Evolutionary conservation across 2,888 invertebrate species (phyloP).

Genomic region (Lasioglossum malachurum): DNA sequence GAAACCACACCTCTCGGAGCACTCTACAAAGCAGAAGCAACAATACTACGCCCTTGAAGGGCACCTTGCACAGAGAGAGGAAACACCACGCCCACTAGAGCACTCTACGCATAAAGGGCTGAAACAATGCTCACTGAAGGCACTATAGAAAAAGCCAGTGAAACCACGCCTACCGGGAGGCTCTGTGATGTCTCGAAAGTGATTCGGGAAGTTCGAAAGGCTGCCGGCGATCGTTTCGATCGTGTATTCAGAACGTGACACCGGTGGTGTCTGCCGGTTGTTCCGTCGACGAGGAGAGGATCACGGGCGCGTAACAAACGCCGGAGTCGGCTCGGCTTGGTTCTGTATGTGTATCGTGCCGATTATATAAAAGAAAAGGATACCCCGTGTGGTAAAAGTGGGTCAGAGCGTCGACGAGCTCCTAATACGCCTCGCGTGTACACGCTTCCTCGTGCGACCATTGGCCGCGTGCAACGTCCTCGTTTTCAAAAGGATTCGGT

Average conservation of each 20-base stretch:
- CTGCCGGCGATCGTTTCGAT: background rate
- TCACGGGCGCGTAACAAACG: conserved; percentile 29
- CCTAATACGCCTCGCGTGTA: conserved; percentile 33
- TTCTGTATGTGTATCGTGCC: background rate
- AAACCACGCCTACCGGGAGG: background rate
- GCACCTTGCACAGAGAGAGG: no score
- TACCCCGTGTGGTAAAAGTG: conserved; percentile 30
- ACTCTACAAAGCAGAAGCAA: background rate
- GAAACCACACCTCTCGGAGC: background rate
- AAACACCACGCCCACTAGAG: background rate
- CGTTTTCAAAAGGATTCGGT: conserved; percentile 39
- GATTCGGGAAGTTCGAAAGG: background rate
- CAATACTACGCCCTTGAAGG: background rate
- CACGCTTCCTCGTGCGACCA: conserved; percentile 44
- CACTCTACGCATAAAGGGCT: no score
- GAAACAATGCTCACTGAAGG: no score
- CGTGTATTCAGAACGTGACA: background rate
- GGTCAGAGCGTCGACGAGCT: conserved; percentile 31
- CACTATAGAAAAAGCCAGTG: background rate
- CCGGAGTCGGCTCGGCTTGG: background rate
- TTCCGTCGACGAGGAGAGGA: background rate
- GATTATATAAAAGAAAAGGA: conserved; percentile 55
- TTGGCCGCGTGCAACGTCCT: conserved; percentile 29
- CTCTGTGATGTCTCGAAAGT: background rate
- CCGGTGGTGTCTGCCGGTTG: background rate